Conservation (phyloP, 1,140 invertebrate species). For the Ceratosolen solmsi region DNA sequence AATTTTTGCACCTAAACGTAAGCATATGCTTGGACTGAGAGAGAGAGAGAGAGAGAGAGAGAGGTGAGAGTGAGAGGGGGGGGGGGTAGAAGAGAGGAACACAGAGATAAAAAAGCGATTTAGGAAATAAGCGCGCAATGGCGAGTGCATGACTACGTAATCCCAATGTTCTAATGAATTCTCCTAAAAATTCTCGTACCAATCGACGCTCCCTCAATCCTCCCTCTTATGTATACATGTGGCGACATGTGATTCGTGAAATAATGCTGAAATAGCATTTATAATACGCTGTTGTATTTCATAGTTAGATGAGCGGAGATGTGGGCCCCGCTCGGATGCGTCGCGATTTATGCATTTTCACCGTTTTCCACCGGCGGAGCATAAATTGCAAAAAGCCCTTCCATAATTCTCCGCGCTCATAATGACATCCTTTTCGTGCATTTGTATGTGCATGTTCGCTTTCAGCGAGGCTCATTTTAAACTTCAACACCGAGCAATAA, state of each 20-base stretch:
- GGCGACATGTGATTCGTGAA: conserved; percentile 29
- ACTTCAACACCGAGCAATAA: conserved; percentile 50
- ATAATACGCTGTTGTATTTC: conserved; percentile 24
- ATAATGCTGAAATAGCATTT: conserved; percentile 43
- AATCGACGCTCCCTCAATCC: conserved; percentile 23
- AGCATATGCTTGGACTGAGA: background rate
- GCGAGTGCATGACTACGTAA: conserved; percentile 7
- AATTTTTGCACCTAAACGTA: background rate
- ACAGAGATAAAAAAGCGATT: too few species aligned
- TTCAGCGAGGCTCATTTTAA: conserved; percentile 36
- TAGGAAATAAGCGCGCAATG: too few species aligned
- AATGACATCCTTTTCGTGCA: background rate
- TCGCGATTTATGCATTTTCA: conserved; percentile 32
- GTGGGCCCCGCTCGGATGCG: background rate
- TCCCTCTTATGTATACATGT: background rate
- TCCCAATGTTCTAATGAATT: conserved; percentile 43
- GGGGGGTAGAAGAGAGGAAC: background rate
- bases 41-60: background rate
- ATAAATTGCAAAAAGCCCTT: conserved; percentile 43
- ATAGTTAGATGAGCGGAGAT: background rate
- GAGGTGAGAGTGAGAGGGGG: background rate
- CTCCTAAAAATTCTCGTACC: conserved; percentile 2
- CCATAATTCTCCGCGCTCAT: conserved; percentile 34
- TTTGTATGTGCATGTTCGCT: conserved; percentile 15
- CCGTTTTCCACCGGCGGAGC: conserved; percentile 38